phyloP scores from a whole-genome alignment of 2,888 invertebrate genomes.

The Gasteruption jaculator region DNA sequence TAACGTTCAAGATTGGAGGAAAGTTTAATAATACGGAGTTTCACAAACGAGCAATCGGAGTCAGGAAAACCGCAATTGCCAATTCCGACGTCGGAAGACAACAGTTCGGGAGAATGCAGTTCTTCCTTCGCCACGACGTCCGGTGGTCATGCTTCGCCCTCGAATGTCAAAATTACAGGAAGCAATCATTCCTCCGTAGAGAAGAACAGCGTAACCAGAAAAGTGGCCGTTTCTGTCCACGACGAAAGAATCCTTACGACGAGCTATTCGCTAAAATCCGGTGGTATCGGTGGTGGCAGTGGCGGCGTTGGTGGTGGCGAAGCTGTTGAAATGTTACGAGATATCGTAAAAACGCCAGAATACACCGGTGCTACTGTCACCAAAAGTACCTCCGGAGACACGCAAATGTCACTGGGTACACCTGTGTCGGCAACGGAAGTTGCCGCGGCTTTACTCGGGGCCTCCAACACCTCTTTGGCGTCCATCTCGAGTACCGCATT shows the following conservation, averaged over 20 bases:
- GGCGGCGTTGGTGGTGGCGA: too few species aligned
- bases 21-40: constrained; percentile 54
- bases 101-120: constrained; percentile 42
- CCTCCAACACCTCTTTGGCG: constrained; percentile 54
- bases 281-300: too few species aligned
- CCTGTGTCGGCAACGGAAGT: constrained; percentile 56
- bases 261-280: constrained; percentile 42
- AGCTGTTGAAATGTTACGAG: constrained; percentile 6
- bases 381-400: constrained; percentile 54
- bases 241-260: constrained; percentile 31
- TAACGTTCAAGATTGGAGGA: constrained; percentile 60
- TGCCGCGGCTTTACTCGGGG: constrained; percentile 54
- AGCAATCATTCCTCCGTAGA: constrained; percentile 25
- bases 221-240: constrained; percentile 42
- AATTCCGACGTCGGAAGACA: constrained; percentile 30
- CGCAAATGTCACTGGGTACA: constrained; percentile 49
- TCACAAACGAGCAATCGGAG: constrained; percentile 24
- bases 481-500: constrained; percentile 37
- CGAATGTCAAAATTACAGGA: constrained; percentile 19
- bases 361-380: constrained; percentile 39
- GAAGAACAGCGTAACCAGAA: constrained; percentile 23
- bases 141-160: constrained; percentile 32
- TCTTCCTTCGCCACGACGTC: constrained; percentile 33
- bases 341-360: constrained; percentile 21
- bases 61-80: neutral